A percentile compares a stretch with the other conserved stretches of the same genome.
Evolutionary conservation across 2,113 vertebrate species (phyloP).

Genomic region (Herpetotheres cachinnans): DNA sequence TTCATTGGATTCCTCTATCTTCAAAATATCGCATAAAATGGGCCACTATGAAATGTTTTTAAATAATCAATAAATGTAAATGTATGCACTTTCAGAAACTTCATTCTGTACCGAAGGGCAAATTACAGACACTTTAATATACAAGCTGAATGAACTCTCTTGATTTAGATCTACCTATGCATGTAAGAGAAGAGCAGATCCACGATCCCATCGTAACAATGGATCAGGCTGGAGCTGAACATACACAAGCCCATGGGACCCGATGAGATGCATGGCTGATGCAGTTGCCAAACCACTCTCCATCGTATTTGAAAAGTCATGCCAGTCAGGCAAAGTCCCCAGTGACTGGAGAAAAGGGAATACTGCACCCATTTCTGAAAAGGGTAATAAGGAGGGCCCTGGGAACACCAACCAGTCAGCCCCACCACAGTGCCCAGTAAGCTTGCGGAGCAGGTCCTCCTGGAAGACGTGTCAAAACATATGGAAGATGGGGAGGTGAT

Average conservation of each 20-base stretch:
- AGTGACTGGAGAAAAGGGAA: not conserved
- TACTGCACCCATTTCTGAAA: not conserved
- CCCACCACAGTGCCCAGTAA: not conserved
- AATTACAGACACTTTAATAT: not conserved
- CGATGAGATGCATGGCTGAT: not conserved
- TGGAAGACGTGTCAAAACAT: not conserved
- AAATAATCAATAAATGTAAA: not conserved
- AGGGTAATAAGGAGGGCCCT: not conserved
- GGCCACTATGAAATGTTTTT: not conserved
- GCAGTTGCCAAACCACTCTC: not conserved
- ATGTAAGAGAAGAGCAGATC: not conserved
- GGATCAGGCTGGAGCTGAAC: not conserved
- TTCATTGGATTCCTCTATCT: not conserved
- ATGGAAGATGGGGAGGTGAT: not conserved
- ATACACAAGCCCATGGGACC: not conserved
- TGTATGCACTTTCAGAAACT: not conserved
- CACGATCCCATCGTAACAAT: rapidly evolving
- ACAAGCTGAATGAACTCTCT: not conserved
- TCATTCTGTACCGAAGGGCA: not conserved
- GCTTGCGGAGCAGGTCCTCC: not conserved
- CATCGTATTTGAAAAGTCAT: not conserved
- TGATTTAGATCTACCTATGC: not conserved
- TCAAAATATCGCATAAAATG: not conserved
- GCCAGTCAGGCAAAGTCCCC: not conserved
- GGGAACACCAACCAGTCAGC: not conserved